phyloP scores from a whole-genome alignment of 2,888 invertebrate species.

The Pandemis heparana region DNA sequence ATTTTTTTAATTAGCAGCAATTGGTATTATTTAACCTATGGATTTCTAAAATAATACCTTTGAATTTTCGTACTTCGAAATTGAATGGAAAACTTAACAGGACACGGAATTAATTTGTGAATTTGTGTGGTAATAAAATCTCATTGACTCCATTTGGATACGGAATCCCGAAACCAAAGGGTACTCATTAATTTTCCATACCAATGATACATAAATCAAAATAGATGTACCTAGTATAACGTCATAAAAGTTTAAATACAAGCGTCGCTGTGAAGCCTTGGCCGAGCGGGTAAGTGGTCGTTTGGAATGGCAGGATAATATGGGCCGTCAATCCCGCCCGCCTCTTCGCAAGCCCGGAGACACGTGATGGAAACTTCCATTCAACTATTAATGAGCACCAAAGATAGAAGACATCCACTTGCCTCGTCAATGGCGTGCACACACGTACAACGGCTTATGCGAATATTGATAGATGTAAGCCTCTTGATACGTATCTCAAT shows the following conservation, averaged over 20 bases:
- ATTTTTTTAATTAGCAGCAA: too few species aligned
- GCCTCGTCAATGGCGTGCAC: constrained; percentile 18
- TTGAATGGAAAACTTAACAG: too few species aligned
- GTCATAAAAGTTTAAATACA: constrained; percentile 47
- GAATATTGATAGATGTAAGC: constrained; percentile 1
- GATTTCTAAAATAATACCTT: too few species aligned
- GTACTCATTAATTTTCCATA: background rate
- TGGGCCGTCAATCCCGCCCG: constrained; percentile 41
- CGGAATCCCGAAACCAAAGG: too few species aligned
- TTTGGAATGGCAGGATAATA: constrained; percentile 39
- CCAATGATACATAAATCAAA: background rate
- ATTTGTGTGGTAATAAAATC: too few species aligned
- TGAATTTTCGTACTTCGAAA: too few species aligned
- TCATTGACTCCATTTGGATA: too few species aligned
- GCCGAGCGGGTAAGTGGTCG: constrained; percentile 34
- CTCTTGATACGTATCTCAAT: constrained; percentile 16
- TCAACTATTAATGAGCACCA: constrained; percentile 47
- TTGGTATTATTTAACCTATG: too few species aligned
- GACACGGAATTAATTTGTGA: too few species aligned
- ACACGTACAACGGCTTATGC: background rate
- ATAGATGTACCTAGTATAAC: background rate
- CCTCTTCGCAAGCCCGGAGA: constrained; percentile 25
- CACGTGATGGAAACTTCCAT: constrained; percentile 44
- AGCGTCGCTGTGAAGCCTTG: constrained; percentile 20
- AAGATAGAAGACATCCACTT: constrained; percentile 37